Percentiles rank a stretch among this genome's conserved stretches.
These are phyloP conservation scores for Euura saliciscinereae DNA, from an alignment of 1,140 invertebrate species.

Conservation along the genomic window DNA sequence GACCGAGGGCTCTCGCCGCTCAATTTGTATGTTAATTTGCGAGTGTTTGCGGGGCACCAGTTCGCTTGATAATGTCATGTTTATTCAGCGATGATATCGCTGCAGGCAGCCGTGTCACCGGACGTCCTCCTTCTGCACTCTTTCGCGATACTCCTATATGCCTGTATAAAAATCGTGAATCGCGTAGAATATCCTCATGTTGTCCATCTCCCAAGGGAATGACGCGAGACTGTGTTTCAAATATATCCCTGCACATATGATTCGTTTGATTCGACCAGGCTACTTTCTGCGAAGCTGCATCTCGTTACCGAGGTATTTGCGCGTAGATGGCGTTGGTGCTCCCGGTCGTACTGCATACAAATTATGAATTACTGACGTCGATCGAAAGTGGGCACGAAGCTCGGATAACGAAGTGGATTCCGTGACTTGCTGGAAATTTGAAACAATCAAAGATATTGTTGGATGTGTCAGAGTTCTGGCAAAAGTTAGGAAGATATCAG, in stretches of 20 bases:
- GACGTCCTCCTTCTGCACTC: conserved; percentile 30
- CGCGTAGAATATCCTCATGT: neutral
- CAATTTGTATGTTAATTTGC: conserved; percentile 62
- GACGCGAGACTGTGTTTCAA: too few relatives aligned
- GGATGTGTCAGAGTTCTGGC: neutral
- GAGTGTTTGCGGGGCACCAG: conserved; percentile 56
- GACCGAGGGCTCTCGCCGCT: conserved; percentile 40
- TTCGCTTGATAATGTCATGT: conserved; percentile 62
- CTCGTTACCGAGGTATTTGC: neutral
- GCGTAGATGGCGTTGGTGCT: conserved; percentile 29
- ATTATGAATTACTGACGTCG: conserved; percentile 60
- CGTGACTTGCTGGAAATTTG: neutral
- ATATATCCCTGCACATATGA: neutral
- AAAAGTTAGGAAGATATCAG: neutral
- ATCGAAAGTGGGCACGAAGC: conserved; percentile 11
- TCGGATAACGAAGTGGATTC: neutral
- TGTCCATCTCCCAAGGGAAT: neutral
- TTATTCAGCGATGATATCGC: conserved; percentile 61
- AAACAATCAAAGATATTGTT: neutral
- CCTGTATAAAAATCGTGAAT: neutral
- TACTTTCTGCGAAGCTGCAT: neutral
- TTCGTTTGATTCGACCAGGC: neutral
- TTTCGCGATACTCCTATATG: neutral
- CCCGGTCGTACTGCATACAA: conserved; percentile 54
- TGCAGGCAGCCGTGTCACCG: conserved; percentile 37